Evolutionary conservation across 2,113 vertebrate species (phyloP).

Genomic region (Cathartes aura): DNA sequence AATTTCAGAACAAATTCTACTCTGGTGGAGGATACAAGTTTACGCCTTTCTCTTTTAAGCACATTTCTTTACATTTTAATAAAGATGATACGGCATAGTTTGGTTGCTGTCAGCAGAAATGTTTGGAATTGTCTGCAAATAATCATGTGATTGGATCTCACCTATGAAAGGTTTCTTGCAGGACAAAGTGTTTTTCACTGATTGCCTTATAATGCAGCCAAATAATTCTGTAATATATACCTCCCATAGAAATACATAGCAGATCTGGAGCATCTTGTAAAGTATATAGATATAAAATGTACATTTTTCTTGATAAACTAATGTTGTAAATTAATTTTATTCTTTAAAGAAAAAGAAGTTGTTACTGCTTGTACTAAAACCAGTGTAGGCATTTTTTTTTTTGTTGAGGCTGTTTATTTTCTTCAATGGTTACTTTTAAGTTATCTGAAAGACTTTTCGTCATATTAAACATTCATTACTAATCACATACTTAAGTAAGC

Average conservation of each 20-base stretch:
- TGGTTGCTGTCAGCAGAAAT: neutral
- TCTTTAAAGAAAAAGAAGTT: neutral
- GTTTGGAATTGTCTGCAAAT: slow-evolving; percentile 36
- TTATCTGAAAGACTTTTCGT: neutral
- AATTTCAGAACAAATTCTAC: slow-evolving; percentile 99
- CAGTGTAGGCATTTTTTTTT: neutral
- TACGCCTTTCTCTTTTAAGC: slow-evolving; percentile 90
- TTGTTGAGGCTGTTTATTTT: slow-evolving; percentile 8
- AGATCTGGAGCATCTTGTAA: slow-evolving; percentile 67
- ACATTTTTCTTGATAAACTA: slow-evolving; percentile 62
- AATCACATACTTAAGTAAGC: neutral
- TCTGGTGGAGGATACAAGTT: slow-evolving; percentile 91
- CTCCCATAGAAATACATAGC: slow-evolving; percentile 45
- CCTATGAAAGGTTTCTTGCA: neutral
- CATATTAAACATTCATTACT: neutral
- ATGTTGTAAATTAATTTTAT: slow-evolving; percentile 63
- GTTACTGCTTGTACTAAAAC: slow-evolving; percentile 38
- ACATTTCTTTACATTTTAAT: slow-evolving; percentile 86
- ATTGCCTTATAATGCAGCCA: slow-evolving; percentile 84
- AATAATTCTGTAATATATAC: slow-evolving; percentile 72
- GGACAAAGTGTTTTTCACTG: slow-evolving; percentile 69
- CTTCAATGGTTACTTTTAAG: slow-evolving; percentile 14
- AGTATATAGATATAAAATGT: slow-evolving; percentile 7
- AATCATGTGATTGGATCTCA: slow-evolving; percentile 54
- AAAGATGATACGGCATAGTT: slow-evolving; percentile 78